Base-by-base conservation (phyloP, 2,888 invertebrate genomes). In the Aelia acuminata region DNA sequence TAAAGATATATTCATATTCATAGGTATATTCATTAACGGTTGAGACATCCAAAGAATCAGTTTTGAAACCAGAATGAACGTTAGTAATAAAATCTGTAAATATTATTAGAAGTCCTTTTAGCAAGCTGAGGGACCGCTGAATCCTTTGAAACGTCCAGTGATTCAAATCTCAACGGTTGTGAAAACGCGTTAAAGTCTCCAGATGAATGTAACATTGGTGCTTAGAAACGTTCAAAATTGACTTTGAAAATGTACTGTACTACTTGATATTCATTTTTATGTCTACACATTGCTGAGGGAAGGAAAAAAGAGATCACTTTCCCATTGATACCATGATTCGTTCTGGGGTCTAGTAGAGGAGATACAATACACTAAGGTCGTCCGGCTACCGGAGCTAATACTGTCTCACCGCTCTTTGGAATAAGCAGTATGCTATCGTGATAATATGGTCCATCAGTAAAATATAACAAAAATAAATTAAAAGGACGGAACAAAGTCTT, bases 361-460 rank as follows among this genome's bases (percentile, higher is more conserved):
- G 80, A 43, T 43, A 43, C 75, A 43, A 75, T 75, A 80, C 80
- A 80, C 80, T n/a, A 80, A 80, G 80, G 80, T 80, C 80, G 43
- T 80, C 31, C 80, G 43, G 80, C 39, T 80, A 43, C 80, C 80
- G 80, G 80, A 43, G 39, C 80, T 43, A 80, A 80, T 47, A 43
- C 43, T 80, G 43, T 22, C n/a, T n/a, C 18, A 1, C 18, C 15
- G 18, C 35, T 18, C 63, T 35, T 18, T 70, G 18, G 5, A 70
- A 70, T 70, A 70, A 35, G 7, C 63, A 35, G 31, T 70, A 18
- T 3, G 7, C 5, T 0, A 20, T 35, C 7, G 0, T 20, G 0
- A 35, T 70, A 35, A 70, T 26, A 1, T 31, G 26, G 8, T 35
- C 0, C 15, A 20, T 0, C 2, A 26, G 11, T 26, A 0, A 57